phyloP scores from a whole-genome alignment of 2,888 invertebrate genomes.

The Harpagoxenus sublaevis region DNA sequence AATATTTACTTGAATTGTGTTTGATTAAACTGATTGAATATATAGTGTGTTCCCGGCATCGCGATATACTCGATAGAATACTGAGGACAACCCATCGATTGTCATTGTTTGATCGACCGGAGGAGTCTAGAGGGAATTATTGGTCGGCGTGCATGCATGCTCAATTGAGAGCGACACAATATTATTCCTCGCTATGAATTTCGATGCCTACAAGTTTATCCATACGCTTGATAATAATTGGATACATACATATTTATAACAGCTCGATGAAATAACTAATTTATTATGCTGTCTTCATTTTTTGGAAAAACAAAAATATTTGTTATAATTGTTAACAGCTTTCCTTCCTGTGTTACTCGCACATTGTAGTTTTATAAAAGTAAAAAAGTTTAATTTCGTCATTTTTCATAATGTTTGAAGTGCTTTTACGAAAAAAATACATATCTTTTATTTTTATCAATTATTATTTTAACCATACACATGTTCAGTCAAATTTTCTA shows the following conservation, averaged over 20 bases:
- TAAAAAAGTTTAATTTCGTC: conserved; percentile 1
- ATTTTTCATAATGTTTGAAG: background rate
- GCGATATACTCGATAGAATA: conserved; percentile 34
- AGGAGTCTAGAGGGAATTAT: conserved; percentile 40
- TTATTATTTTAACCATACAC: background rate
- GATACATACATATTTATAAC: background rate
- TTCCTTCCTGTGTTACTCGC: background rate
- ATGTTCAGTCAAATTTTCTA: background rate
- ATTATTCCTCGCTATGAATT: conserved; percentile 47
- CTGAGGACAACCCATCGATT: conserved; percentile 32
- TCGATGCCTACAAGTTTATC: conserved; percentile 32
- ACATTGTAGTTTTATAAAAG: background rate
- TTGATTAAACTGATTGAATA: conserved; percentile 30
- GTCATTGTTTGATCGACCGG: conserved; percentile 51
- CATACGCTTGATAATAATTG: conserved; percentile 26
- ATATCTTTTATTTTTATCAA: background rate
- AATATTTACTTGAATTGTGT: conserved; percentile 24
- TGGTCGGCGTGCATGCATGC: conserved; percentile 39
- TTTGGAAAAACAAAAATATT: background rate
- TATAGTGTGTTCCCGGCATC: background rate
- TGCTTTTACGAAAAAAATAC: background rate
- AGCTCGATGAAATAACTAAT: background rate
- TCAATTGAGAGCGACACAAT: conserved; percentile 43
- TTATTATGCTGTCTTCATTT: background rate
- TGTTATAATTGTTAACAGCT: background rate